Conservation (phyloP, 53 echinoderm and acorn worm species). For the Arbacia lixula region DNA sequence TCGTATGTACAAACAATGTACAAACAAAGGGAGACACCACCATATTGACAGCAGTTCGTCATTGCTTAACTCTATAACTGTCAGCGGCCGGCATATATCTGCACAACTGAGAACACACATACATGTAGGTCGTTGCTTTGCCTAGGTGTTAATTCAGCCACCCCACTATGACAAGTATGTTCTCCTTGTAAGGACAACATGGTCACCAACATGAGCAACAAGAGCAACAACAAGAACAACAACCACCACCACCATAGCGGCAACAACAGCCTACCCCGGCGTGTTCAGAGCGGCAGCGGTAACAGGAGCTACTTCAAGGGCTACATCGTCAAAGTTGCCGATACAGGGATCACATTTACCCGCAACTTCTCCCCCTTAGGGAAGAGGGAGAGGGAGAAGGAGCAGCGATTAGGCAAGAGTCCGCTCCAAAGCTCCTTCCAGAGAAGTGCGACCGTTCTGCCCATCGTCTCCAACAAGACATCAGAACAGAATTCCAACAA, state of each 20-base stretch:
- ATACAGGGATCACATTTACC: conserved; percentile 7
- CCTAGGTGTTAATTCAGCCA: too few relatives aligned
- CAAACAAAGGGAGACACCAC: too few relatives aligned
- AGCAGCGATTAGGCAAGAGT: not conserved
- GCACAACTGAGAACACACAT: too few relatives aligned
- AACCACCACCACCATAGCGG: conserved; percentile 2
- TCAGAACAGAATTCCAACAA: conserved; percentile 30
- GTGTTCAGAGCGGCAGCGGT: not conserved
- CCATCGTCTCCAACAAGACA: conserved; percentile 12
- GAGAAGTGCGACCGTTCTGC: conserved; percentile 25
- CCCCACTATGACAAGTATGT: too few relatives aligned
- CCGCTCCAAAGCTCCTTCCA: not conserved
- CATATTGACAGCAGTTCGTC: too few relatives aligned
- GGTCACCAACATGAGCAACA: conserved; percentile 28
- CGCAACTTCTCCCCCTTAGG: conserved; percentile 33
- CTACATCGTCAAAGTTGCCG: conserved; percentile 35
- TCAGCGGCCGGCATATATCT: too few relatives aligned
- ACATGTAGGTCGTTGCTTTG: too few relatives aligned
- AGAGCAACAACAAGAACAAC: not conserved
- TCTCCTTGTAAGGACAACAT: too few relatives aligned
- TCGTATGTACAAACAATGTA: too few relatives aligned
- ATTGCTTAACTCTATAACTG: too few relatives aligned
- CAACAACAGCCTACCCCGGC: not conserved
- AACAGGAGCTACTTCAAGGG: conserved; percentile 36
- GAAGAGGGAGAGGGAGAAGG: not conserved